These are phyloP conservation scores for Trachelipus rathkii DNA, from an alignment of 1,140 invertebrate species.

Conservation along the genomic window DNA sequence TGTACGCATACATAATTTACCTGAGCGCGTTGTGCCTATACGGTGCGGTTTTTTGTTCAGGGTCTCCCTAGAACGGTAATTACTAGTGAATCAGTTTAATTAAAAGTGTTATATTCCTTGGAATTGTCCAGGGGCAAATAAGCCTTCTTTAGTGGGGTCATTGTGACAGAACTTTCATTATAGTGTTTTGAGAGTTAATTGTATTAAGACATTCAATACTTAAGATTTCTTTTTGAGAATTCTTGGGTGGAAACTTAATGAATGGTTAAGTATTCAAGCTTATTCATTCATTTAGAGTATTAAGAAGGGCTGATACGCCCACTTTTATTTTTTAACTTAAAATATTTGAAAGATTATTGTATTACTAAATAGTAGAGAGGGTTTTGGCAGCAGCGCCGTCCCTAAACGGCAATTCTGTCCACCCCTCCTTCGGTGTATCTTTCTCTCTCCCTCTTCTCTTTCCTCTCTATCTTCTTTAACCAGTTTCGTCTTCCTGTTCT, in stretches of 20 bases:
- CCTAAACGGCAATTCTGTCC: not conserved
- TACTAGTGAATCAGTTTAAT: not conserved
- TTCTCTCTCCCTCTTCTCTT: not conserved
- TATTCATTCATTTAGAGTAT: not conserved
- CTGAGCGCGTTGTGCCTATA: not conserved
- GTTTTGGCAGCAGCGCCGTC: not conserved
- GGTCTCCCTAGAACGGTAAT: not conserved
- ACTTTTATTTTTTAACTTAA: constrained; percentile 7
- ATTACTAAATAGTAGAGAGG: not conserved
- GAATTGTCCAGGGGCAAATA: not conserved
- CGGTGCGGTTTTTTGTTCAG: not conserved
- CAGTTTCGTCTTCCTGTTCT: not conserved
- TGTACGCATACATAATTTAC: not conserved
- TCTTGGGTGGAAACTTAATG: not conserved
- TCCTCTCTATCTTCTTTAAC: not conserved
- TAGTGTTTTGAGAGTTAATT: not conserved
- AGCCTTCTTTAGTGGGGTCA: not conserved
- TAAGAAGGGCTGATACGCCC: not conserved
- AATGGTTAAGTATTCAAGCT: not conserved
- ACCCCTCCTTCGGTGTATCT: not conserved
- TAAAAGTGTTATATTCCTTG: not conserved
- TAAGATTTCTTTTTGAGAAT: not conserved
- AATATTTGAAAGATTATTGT: not conserved
- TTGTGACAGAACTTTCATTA: not conserved
- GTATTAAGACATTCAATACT: not conserved